Base-by-base conservation (phyloP, 2,888 invertebrate species). In the Bimastos eiseni region DNA sequence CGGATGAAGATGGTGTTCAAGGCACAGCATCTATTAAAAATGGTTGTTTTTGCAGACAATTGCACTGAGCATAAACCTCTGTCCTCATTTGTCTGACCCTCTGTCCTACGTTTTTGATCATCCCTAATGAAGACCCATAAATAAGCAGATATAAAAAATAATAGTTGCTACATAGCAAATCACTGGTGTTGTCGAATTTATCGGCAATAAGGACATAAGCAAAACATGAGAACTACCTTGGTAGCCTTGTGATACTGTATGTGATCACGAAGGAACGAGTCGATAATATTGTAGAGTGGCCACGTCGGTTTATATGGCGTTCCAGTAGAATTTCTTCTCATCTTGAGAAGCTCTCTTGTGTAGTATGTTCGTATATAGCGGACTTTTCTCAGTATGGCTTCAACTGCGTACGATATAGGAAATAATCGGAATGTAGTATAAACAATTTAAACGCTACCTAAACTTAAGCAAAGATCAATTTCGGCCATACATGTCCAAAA, bases 221-320 rank as follows among this genome's bases (percentile, higher is more conserved):
- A 86, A 36, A 36, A 36, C 19, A 34, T 4, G 11, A 33, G 21
- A 86, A 86, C 3, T 34, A 36, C 86, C n/a, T 34, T 36, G 37
- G 86, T 86, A 15, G 36, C 86, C 19, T 86, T 86, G 34, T 37
- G 34, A 19, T 86, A 37, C 86, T 86, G 86, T 37, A 86, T 37
- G 24, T 86, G 86, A 37, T 86, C 86, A 34, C 86, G 37, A 86
- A 86, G 86, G 36, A 86, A 86, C 0, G 86, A 86, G 37, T 86
- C 37, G 34, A 86, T 34, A 19, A 86, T 36, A 36, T 86, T 86
- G 37, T 36, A 86, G 34, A 86, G 86, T 37, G 86, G 86, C 86
- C 86, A 86, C 2, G 21, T 34, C 17, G 86, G 37, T 86, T 86
- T 86, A 33, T 86, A 36, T 86, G 19, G 34, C 37, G 36, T 37